These are phyloP conservation scores for Semnornis frantzii DNA, from an alignment of 2,113 vertebrate genomes.

Conservation along the genomic window DNA sequence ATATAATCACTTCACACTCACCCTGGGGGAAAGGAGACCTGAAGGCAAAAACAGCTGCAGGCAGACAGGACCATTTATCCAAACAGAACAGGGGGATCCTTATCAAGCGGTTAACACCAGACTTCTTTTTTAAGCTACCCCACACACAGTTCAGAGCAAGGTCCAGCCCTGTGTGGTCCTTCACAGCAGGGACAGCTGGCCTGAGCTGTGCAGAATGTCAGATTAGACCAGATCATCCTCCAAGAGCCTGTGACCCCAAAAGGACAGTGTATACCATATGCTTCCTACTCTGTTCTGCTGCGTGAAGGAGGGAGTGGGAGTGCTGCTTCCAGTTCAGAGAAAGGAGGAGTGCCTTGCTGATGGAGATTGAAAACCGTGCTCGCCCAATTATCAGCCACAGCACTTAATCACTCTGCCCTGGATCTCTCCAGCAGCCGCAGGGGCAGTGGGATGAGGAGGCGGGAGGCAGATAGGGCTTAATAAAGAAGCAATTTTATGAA, in stretches of 20 bases:
- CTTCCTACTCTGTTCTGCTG: background rate
- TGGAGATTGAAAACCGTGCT: background rate
- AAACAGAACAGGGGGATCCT: background rate
- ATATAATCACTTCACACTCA: background rate
- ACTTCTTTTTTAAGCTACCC: background rate
- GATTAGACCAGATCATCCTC: background rate
- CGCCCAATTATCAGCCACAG: background rate
- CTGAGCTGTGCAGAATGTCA: background rate
- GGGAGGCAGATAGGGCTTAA: slow-evolving; percentile 47
- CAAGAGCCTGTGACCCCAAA: background rate
- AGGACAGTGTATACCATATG: background rate
- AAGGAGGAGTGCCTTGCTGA: background rate
- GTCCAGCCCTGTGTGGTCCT: background rate
- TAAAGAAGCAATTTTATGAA: slow-evolving; percentile 46
- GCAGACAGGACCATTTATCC: background rate
- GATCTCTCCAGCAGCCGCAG: background rate
- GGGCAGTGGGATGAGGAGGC: slow-evolving; percentile 16
- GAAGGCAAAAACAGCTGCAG: background rate
- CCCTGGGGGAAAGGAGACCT: background rate
- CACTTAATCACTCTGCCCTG: slow-evolving; percentile 27
- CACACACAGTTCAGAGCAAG: background rate
- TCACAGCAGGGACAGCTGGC: background rate
- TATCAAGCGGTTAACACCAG: background rate
- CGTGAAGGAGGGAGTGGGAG: background rate
- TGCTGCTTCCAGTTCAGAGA: background rate